phyloP scores from a whole-genome alignment of 2,888 invertebrate genomes.

The Amphipoea lucens region DNA sequence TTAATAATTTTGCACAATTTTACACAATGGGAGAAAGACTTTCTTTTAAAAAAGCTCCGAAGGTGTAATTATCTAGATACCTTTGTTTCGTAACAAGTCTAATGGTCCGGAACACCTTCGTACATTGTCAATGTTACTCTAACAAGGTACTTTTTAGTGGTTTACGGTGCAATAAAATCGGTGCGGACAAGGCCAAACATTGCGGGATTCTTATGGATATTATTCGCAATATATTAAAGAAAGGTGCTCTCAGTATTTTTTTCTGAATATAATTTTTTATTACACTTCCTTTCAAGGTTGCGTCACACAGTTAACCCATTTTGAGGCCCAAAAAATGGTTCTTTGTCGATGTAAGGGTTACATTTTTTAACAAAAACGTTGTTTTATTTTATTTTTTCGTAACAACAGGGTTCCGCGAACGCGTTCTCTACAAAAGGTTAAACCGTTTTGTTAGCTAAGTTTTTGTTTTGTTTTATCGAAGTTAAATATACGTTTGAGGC shows the following conservation, averaged over 20 bases:
- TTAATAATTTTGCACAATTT: slow-evolving; percentile 75
- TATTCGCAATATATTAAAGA: slow-evolving; percentile 69
- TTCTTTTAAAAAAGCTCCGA: slow-evolving; percentile 79
- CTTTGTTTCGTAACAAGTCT: slow-evolving; percentile 83
- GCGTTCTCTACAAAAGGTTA: slow-evolving; percentile 84
- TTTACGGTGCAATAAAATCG: slow-evolving; percentile 87
- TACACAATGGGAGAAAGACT: slow-evolving; percentile 87
- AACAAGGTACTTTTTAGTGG: slow-evolving; percentile 88
- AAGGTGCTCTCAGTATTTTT: slow-evolving; percentile 62
- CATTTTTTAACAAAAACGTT: slow-evolving; percentile 77
- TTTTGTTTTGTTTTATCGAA: slow-evolving; percentile 88
- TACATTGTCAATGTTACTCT: slow-evolving; percentile 79
- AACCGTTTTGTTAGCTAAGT: slow-evolving; percentile 82
- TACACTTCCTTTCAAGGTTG: slow-evolving; percentile 66
- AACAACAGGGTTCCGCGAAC: slow-evolving; percentile 85
- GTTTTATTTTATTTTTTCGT: slow-evolving; percentile 75
- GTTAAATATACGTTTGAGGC: slow-evolving; percentile 88
- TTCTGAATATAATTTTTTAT: slow-evolving; percentile 61
- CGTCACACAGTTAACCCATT: slow-evolving; percentile 81
- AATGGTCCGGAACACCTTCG: slow-evolving; percentile 85
- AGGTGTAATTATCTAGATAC: slow-evolving; percentile 85
- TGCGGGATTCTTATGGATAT: slow-evolving; percentile 82
- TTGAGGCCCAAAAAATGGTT: slow-evolving; percentile 75
- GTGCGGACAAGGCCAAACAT: slow-evolving; percentile 87
- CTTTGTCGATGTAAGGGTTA: slow-evolving; percentile 88